Percentiles rank a stretch among this genome's conserved stretches.
phyloP scores from a whole-genome alignment of 2,113 vertebrate genomes.

The Drymodes brunneopygia region DNA sequence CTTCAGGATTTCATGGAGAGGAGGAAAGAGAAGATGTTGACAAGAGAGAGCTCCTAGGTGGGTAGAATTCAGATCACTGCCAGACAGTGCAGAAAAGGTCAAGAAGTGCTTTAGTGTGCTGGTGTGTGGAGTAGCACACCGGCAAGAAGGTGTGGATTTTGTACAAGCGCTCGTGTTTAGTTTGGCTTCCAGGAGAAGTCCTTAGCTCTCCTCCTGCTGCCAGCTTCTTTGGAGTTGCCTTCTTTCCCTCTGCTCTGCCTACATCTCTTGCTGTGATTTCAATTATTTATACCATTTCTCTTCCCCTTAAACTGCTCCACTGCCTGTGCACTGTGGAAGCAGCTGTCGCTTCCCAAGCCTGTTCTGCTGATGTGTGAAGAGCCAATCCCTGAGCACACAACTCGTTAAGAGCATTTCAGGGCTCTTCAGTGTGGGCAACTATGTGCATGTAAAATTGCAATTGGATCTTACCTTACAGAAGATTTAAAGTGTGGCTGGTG shows the following conservation, averaged over 20 bases:
- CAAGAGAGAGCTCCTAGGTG: not conserved
- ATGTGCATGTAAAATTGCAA: not conserved
- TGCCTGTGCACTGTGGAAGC: not conserved
- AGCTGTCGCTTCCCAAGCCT: not conserved
- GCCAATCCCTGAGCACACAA: not conserved
- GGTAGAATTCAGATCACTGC: not conserved
- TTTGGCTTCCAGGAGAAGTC: not conserved
- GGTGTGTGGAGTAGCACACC: accelerated
- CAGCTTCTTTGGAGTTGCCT: not conserved
- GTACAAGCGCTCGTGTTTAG: accelerated
- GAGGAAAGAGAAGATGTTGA: not conserved
- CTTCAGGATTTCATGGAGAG: not conserved
- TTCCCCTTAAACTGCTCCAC: not conserved
- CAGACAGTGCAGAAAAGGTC: not conserved
- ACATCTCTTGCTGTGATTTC: not conserved
- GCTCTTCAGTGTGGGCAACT: not conserved
- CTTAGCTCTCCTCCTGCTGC: not conserved
- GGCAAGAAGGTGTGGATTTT: not conserved
- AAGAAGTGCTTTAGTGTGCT: not conserved
- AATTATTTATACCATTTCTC: conserved; percentile 38
- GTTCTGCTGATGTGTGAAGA: not conserved
- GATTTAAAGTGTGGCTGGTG: not conserved
- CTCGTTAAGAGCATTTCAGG: not conserved
- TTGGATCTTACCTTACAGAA: not conserved
- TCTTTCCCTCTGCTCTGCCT: conserved; percentile 25